phyloP scores from a whole-genome alignment of 2,797 vertebrate species.

The Thalassophryne amazonica region DNA sequence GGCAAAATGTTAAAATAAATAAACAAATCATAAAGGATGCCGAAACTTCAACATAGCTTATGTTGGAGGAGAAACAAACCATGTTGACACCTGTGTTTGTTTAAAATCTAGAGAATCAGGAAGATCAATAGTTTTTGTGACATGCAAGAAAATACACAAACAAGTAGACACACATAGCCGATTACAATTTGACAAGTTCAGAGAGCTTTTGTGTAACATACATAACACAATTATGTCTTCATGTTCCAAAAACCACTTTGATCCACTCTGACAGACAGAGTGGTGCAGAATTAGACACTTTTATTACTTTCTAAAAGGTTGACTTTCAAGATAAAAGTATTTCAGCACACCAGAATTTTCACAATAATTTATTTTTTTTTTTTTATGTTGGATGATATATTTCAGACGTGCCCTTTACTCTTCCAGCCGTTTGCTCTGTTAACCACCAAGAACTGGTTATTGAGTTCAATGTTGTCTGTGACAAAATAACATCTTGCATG shows the following conservation, averaged over 20 bases:
- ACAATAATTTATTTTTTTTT: constrained; percentile 9
- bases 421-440: constrained; percentile 20
- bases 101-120: too few species aligned
- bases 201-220: background rate
- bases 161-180: too few species aligned
- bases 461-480: constrained; percentile 13
- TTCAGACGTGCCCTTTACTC: constrained; percentile 26
- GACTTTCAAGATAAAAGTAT: constrained; percentile 26
- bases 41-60: too few species aligned
- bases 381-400: constrained; percentile 32
- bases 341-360: constrained; percentile 25
- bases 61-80: too few species aligned
- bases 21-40: too few species aligned
- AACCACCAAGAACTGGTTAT: constrained; percentile 11
- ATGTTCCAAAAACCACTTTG: too few species aligned
- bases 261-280: constrained; percentile 27
- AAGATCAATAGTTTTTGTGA: too few species aligned
- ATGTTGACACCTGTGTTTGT: too few species aligned
- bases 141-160: too few species aligned
- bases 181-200: background rate
- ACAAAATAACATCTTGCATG: background rate
- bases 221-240: background rate
- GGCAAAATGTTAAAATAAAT: too few species aligned
- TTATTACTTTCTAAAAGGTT: constrained; percentile 1
- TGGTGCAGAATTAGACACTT: constrained; percentile 25